Evolutionary conservation across 2,113 vertebrate genomes (phyloP), one percentile per base, ranked within the genome.

Genomic region (Hepsetus odoe): DNA sequence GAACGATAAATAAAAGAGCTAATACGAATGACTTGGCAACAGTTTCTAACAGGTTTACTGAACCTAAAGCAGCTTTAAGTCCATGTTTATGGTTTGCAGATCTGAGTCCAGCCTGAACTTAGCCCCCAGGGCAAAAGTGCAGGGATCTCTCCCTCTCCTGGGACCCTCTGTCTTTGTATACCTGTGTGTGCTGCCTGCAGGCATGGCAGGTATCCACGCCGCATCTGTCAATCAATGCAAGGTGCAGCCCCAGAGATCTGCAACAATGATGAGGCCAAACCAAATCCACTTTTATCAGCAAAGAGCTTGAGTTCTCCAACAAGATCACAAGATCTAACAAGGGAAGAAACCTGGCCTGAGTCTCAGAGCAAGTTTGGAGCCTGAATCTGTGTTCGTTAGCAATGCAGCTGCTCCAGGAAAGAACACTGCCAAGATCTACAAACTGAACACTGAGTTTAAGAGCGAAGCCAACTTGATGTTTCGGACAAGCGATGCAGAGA

Each of bases 391-490:
- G 10, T 69, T 61, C 40, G 32, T 16, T 44, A 26, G 53, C 76
- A 56, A 35, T 11, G 26, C 75, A 55, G 59, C 80, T 59, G 74
- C 28, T 59, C 32, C 26, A 32, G 49, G 26, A 30, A 32, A n/a
- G 0, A 40, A 9, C 3, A 12, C 22, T 49, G 76, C 81, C 76
- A 79, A 83, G 24, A 79, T 20, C 65, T 62, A 69, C 71, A 74
- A 70, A 42, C 75, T 66, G 49, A 44, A 56, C 30, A 66, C 67
- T 44, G 53, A 46, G 68, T 28, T 35, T 18, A 32, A 35, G 12
- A 5, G 0, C 5, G 35, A 32, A 20, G 59, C 32, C 51, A 55
- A 56, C 42, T 33, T 33, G 32, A 66, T 24, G 3, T 42, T 0
- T 40, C 46, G 12, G 44, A 70, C 53, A 49, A 26, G 33, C 14